A percentile compares a stretch with the other conserved stretches of the same genome.
phyloP scores from a whole-genome alignment of 2,113 vertebrate genomes.

The Corythaeola cristata region DNA sequence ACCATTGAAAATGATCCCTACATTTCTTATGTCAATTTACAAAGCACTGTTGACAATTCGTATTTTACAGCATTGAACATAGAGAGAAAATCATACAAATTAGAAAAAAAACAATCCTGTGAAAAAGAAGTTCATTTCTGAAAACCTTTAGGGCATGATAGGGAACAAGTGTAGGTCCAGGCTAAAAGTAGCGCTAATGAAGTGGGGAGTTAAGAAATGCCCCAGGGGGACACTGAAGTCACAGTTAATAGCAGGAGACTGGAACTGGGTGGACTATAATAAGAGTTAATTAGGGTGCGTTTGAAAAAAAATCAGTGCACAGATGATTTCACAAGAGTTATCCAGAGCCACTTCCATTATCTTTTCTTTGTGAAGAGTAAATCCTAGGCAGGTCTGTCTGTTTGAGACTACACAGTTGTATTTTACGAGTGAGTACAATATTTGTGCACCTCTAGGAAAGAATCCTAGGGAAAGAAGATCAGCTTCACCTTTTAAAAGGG shows the following conservation, averaged over 20 bases:
- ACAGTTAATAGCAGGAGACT: background rate
- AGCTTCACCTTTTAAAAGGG: background rate
- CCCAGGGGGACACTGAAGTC: background rate
- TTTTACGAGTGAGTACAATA: background rate
- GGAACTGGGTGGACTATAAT: background rate
- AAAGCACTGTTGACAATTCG: background rate
- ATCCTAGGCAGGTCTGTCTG: background rate
- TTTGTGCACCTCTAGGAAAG: background rate
- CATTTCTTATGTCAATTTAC: background rate
- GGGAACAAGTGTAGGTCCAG: background rate
- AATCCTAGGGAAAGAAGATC: background rate
- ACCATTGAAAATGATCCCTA: background rate
- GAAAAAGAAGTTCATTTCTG: background rate
- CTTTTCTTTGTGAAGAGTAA: background rate
- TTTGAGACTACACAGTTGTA: background rate
- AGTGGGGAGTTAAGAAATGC: background rate
- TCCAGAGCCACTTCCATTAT: background rate
- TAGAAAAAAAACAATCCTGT: background rate
- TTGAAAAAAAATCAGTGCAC: background rate
- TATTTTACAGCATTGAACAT: background rate
- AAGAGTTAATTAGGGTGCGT: background rate
- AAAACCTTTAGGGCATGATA: background rate
- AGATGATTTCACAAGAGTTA: background rate
- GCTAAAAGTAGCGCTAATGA: background rate
- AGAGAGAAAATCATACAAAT: background rate